Evolutionary conservation across 2,113 vertebrate species (phyloP), one percentile per base, ranked within the genome.

Genomic region (Eptesicus fuscus): DNA sequence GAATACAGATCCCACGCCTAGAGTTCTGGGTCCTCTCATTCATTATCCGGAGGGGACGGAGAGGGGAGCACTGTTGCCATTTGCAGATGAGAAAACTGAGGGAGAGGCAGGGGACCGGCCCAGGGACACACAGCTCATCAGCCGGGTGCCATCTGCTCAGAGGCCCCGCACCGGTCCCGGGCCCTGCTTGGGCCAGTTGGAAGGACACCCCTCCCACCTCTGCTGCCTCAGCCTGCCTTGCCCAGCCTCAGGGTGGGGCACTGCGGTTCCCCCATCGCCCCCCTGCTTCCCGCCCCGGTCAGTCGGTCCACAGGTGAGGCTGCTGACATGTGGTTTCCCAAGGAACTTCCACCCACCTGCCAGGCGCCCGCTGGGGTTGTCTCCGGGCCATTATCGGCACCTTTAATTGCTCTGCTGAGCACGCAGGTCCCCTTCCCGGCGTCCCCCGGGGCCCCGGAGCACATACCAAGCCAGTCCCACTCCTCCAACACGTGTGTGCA

Each of bases 1-100:
- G 13, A 18, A 65, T 17, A 22, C 1, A 1, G 0, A 7, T 9
- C 13, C 5, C 2, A 0, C 28, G 70, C 32, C 25, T 51, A 11
- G 5, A 18, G 20, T 71, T 77, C 44, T 25, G 8, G 56, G 30
- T 22, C 14, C 32, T 40, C 47, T 23, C 22, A 3, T 18, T 67
- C 18, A 1, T 49, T 11, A 32, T 51, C 53, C 17, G 1, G 14
- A 47, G 23, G 5, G 9, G 11, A 35, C 17, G 11, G 53, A 32
- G n/a, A 28, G 4, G 30, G 67, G 0, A 42, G 5, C 0, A 1
- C 3, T 32, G 59, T 30, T 14, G 30, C 37, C 9, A 14, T 32
- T 73, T 30, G 25, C 61, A 70, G 49, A n/a, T 11, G 37, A 92
- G 53, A 44, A 61, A 56, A 65, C 32, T 17, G 69, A 44, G 12